Evolutionary conservation across 2,888 invertebrate genomes (phyloP), one percentile per base, ranked within the genome.

Genomic region (Frankliniella fusca): DNA sequence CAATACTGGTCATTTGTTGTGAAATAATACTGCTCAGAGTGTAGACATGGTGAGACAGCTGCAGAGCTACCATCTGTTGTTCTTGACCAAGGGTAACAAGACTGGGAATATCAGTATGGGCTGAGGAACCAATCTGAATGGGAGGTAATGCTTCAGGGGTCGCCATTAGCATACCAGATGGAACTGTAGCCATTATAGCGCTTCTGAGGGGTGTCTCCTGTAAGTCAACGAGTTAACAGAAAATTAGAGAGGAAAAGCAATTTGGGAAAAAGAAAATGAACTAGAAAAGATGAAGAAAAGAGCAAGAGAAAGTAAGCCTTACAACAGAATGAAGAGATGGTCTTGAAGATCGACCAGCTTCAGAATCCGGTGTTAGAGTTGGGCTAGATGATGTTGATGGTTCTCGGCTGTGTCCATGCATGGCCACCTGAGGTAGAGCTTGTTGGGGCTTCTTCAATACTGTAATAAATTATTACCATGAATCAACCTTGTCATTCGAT

Each of bases 1-100:
- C 94, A 86, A 97, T 95, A 15, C 94, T 94, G 7, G 97, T 97
- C 90, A 96, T 94, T 86, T 97, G 94, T 87, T 96, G 95, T 86
- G 94, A 95, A 85, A 96, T 95, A 85, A 97, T 94, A 86, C 95
- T 95, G 48, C 96, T 91, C 84, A 97, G 90, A 38, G 94, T 95
- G 88, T 97, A 95, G 80, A 97, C 93, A 85, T 96, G 94, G 88
- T 96, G 95, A 80, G 95, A 94, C 82, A 97, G 89, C 86, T 94
- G 94, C 82, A 95, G 90, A 80, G 95, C 95, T 9, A 94, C 94
- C 86, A 93, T 91, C 86, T 92, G 92, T 85, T 92, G 92, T 86
- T 93, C 93, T 84, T 91, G 89, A 65, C 90, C 90, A 80, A 90
- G 87, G 11, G 89, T 88, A 76, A 90, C 86, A 81, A 90, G 85